phyloP scores from a whole-genome alignment of 2,797 vertebrate species.

The Siniperca undulata region DNA sequence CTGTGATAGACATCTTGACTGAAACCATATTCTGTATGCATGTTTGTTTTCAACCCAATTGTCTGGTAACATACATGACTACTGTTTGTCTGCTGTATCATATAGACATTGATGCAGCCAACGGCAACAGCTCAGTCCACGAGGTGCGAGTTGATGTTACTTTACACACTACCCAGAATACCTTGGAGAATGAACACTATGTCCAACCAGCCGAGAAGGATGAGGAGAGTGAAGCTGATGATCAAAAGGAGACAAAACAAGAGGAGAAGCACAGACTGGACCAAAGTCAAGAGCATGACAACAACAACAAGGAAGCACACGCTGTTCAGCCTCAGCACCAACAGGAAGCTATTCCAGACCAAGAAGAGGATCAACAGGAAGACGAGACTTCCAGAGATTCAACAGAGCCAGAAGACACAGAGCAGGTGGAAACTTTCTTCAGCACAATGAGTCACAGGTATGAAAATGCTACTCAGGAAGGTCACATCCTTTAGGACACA shows the following conservation, averaged over 20 bases:
- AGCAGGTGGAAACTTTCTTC: constrained; percentile 95
- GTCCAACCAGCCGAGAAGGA: constrained; percentile 56
- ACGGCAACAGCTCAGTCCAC: constrained; percentile 36
- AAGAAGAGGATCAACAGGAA: constrained; percentile 53
- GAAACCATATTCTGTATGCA: background rate
- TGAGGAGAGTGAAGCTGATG: constrained; percentile 43
- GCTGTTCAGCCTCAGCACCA: constrained; percentile 42
- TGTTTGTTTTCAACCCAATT: background rate
- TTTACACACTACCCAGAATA: constrained; percentile 52
- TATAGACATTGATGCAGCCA: constrained; percentile 59
- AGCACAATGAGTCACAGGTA: constrained; percentile 98
- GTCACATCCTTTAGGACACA: constrained; percentile 71
- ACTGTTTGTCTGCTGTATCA: constrained; percentile 3
- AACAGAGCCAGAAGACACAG: constrained; percentile 67
- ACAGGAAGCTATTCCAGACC: constrained; percentile 52
- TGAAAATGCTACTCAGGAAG: constrained; percentile 74
- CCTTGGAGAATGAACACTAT: constrained; percentile 60
- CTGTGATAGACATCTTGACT: background rate
- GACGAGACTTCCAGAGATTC: constrained; percentile 48
- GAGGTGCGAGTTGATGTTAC: constrained; percentile 61
- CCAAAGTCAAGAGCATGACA: constrained; percentile 56
- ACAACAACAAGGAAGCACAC: constrained; percentile 42
- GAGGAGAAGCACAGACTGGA: constrained; percentile 62
- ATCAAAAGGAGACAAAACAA: constrained; percentile 53
- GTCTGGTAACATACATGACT: background rate